These are phyloP conservation scores for Ginglymostoma cirratum DNA, from an alignment of 2,113 vertebrate genomes.

Conservation along the genomic window DNA sequence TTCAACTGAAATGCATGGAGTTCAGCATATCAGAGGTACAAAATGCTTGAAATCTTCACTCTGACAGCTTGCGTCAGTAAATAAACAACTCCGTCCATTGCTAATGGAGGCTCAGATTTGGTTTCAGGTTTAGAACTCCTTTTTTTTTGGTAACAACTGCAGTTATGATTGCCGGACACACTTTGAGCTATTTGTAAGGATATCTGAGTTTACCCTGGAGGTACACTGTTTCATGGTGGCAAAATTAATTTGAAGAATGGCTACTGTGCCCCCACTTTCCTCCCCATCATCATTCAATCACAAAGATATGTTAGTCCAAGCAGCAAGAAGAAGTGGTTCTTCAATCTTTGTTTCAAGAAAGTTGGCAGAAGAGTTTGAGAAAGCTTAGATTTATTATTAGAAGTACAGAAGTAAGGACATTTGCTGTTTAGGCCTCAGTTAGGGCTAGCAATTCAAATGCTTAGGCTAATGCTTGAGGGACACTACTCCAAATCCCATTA, in stretches of 20 bases:
- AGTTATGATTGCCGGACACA: not conserved
- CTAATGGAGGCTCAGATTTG: not conserved
- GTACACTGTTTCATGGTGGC: not conserved
- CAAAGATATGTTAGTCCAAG: not conserved
- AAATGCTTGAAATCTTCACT: not conserved
- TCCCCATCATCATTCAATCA: not conserved
- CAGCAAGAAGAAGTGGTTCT: not conserved
- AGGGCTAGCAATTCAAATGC: too few species aligned
- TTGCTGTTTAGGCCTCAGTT: too few species aligned
- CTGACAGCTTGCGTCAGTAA: not conserved
- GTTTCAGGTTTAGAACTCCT: not conserved
- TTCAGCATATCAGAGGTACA: not conserved
- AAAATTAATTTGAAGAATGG: not conserved
- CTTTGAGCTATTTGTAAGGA: not conserved
- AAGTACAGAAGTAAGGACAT: too few species aligned
- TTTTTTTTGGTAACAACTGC: not conserved
- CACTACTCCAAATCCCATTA: too few species aligned
- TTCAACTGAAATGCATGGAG: not conserved
- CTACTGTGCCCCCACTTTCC: not conserved
- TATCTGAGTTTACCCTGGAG: not conserved
- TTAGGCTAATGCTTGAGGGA: too few species aligned
- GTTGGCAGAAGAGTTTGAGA: not conserved
- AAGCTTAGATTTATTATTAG: too few species aligned
- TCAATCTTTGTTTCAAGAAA: not conserved
- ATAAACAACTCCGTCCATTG: not conserved